Base-by-base conservation (phyloP, 1,140 invertebrate genomes). In the Lasioglossum albipes region DNA sequence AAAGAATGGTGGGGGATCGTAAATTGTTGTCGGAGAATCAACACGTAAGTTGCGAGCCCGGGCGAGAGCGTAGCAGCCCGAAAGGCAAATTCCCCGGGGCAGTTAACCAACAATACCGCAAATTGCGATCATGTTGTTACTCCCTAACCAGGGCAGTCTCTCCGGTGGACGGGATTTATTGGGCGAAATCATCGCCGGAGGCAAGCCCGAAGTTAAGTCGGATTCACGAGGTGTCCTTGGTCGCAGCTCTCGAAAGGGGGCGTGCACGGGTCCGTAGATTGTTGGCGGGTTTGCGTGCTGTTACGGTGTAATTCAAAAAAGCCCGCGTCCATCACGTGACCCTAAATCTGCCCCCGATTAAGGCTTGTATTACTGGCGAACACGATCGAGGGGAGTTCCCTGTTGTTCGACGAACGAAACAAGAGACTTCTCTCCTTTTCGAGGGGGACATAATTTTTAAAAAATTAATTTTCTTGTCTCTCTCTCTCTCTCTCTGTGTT, bases 271-370 rank as follows among this genome's bases (percentile, higher is more conserved):
- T 27, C 20, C n/a, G 45, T 52, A 6, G 52, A 52, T 57, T 36
- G 18, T 57, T 52, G 16, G 6, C 18, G 0, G 0, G 59, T 16
- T 87, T 64, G 86, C 86, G 82, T 87, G 86, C 83, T 52, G 67
- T 45, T 49, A 66, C 41, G 76, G 54, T 69, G 72, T 87, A 87
- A 84, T 75, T 85, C 79, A 82, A 79, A 82, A 84, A 82, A 13
- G 27, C n/a, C 45, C 18, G 75, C 42, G 22, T 52, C 42, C 59
- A 75, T 81, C 81, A 69, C 59, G 73, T 72, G 68, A 73, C n/a
- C 74, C 75, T 87, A 83, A 87, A 87, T 84, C 78, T 70, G 84
- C 41, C 13, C 57, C 74, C 82, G 85, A 87, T 87, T 87, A 82
- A 70, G 61, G 75, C 75, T 84, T 82, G 27, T 27, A 87, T 87